Base-by-base conservation (phyloP, 2,797 vertebrate species). In the Eleutherodactylus coqui region DNA sequence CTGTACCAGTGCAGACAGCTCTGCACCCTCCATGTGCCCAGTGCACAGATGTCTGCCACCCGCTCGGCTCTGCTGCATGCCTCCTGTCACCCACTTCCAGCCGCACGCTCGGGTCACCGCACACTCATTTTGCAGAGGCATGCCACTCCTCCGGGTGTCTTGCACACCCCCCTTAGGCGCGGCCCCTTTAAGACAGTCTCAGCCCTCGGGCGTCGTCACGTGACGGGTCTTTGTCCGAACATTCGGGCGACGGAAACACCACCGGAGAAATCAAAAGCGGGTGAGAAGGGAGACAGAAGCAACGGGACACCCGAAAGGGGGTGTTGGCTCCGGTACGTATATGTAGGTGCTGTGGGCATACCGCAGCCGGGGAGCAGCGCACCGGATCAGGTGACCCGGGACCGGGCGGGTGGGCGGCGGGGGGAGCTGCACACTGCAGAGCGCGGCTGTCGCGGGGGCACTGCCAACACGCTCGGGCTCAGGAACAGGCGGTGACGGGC, bases 141-240 rank as follows among this genome's bases (percentile, higher is more conserved):
- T 82, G 70, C 72, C 79, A 83, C 73, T 86, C 85, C 80, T 51
- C 73, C 85, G 85, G 85, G 85, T 86, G 85, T 86, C 73, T 78
- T 70, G 51, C 80, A 62, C 86, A 53, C 86, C 86, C 82, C 77
- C 75, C 85, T 64, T 77, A 83, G 86, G 86, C 77, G 86, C 86
- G 86, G 86, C 86, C 86, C 86, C 86, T 87, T 87, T 87, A 87
- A 87, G 86, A 84, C 77, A 87, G 86, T 87, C 82, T 87, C 86
- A 87, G 83, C 78, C 82, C 88, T 86, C 60, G 88, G 88, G 82
- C 85, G 81, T 86, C 69, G 17, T 75, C 77, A 87, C 86, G 82
- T 87, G 86, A 84, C 38, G 53, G 69, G 72, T 45, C 77, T 81
- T 77, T 82, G 62, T 81, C 83, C 88, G 64, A 73, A 84, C 62